Evolutionary conservation across 2,797 vertebrate species (phyloP).

Genomic region (Platalea minor): DNA sequence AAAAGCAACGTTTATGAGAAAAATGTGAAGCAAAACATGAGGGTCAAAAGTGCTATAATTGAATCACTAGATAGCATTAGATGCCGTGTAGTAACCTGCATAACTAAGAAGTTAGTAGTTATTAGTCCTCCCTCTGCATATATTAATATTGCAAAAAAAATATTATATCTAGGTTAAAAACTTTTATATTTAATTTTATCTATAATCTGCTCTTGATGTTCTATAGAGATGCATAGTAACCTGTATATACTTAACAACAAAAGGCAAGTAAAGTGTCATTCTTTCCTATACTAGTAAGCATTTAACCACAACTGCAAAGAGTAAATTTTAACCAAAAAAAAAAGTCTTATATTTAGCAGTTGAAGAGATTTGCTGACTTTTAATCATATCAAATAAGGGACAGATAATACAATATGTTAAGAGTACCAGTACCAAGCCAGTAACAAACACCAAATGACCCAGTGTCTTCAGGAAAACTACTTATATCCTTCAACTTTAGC

Average conservation of each 20-base stretch:
- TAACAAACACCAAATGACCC: background rate
- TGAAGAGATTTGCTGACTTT: background rate
- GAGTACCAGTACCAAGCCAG: background rate
- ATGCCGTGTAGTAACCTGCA: background rate
- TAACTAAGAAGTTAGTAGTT: background rate
- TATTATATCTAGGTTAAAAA: background rate
- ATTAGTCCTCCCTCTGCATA: background rate
- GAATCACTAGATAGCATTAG: constrained; percentile 9
- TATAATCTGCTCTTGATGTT: background rate
- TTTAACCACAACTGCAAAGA: background rate
- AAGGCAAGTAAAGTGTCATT: background rate
- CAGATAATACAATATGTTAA: background rate
- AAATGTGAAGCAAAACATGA: constrained; percentile 37
- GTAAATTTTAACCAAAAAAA: background rate
- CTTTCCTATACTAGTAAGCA: background rate
- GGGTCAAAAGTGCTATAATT: background rate
- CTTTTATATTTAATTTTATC: background rate
- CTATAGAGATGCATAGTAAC: background rate
- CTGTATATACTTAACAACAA: background rate
- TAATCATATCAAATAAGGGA: background rate
- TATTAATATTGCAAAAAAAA: background rate
- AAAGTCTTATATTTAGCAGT: background rate
- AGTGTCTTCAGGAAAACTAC: background rate
- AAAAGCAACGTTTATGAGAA: constrained; percentile 55
- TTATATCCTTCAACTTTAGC: background rate